Base-by-base conservation (phyloP, 2,797 vertebrate species). In the Heliangelus exortis region DNA sequence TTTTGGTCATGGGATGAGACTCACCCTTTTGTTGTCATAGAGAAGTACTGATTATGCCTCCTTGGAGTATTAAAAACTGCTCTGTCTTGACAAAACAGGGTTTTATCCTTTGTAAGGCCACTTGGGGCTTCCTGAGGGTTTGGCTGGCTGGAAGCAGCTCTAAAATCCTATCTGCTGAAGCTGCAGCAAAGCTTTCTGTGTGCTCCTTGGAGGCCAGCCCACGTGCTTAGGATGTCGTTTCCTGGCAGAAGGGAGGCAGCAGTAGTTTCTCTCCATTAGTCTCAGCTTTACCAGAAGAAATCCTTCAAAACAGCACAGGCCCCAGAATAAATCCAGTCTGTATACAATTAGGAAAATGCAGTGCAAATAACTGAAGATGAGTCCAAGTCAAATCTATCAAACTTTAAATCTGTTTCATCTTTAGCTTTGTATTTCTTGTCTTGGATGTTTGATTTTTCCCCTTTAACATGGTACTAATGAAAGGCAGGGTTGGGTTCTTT, bases 1-100 rank as follows among this genome's bases (percentile, higher is more conserved):
- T n/a, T 92, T 51, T 43, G 83, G 74, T 93, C 88, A 93, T 15
- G 87, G 75, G 88, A 80, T 77, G 50, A 62, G 92, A 92, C 93
- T 92, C 93, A 68, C 89, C 92, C 92, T 93, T 83, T 29, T 74
- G 79, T 75, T 87, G 92, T 84, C 91, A 80, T 80, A 90, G 81
- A 62, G 65, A 78, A 94, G 85, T 34, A n/a, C 84, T 65, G 82
- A 83, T 53, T 41, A 34, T 17, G 19, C 68, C 47, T 94, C 78
- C 82, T 77, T 50, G 59, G 79, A 54, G 87, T 43, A 78, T 80
- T 78, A 88, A 88, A 68, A 84, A 73, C 66, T 17, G 28, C 76
- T 93, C n/a, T 84, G 83, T 72, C 83, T 57, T 84, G 66, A 83
- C 73, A 58, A 87, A 85, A 81, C 62, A 72, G 69, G 77, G 65